These are phyloP conservation scores for Larimichthys crocea DNA, from an alignment of 2,113 vertebrate genomes.

Conservation along the genomic window DNA sequence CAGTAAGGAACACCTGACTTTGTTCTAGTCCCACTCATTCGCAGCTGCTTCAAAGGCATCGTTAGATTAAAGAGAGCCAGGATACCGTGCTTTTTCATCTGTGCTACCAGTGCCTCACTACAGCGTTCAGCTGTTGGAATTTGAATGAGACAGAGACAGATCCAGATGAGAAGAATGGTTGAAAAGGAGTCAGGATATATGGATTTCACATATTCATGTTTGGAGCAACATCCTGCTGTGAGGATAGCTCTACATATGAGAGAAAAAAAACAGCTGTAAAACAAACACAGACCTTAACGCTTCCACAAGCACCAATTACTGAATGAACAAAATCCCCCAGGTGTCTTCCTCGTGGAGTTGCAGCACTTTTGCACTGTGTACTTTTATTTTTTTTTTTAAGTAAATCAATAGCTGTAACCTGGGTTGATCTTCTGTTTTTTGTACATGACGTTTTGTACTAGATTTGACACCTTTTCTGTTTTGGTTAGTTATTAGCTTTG, in stretches of 20 bases:
- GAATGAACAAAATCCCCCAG: conserved; percentile 14
- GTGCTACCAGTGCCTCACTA: conserved; percentile 3
- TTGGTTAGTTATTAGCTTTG: neutral
- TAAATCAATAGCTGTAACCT: neutral
- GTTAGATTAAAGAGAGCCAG: conserved; percentile 64
- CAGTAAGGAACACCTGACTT: conserved; percentile 56
- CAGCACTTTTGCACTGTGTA: neutral
- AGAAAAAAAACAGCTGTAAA: conserved; percentile 17
- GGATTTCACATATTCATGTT: conserved; percentile 21
- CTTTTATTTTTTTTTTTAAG: neutral
- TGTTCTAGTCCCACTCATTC: conserved; percentile 55
- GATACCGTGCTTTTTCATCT: conserved; percentile 40
- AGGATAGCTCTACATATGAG: conserved; percentile 3
- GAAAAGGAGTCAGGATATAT: conserved; percentile 8
- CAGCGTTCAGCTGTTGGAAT: conserved; percentile 59
- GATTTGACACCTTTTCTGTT: neutral
- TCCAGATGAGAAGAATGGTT: conserved; percentile 41
- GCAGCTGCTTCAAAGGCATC: conserved; percentile 66
- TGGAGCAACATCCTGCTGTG: conserved; percentile 14
- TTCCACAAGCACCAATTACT: conserved; percentile 16
- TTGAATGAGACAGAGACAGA: conserved; percentile 64
- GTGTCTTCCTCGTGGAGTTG: neutral
- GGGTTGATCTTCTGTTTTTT: neutral
- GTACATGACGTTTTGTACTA: neutral
- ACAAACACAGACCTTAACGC: neutral